Percentiles rank a stretch among this genome's conserved stretches.
These are phyloP conservation scores for Sminthurinus aureus DNA, from an alignment of 2,888 invertebrate genomes.

Conservation along the genomic window DNA sequence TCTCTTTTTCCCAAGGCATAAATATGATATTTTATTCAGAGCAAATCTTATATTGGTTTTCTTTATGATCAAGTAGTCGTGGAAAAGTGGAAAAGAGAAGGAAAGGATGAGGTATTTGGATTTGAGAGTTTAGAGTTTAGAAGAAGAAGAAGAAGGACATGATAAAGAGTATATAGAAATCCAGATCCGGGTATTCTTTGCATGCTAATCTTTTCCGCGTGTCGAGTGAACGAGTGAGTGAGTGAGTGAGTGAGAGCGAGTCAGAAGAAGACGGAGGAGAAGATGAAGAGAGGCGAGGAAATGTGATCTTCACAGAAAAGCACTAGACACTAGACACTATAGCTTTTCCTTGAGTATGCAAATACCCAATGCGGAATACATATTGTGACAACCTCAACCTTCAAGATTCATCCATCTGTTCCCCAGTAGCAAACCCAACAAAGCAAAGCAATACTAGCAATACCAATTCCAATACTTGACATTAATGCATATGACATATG, in stretches of 20 bases:
- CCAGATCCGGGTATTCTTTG: conserved; percentile 48
- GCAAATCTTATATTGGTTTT: conserved; percentile 52
- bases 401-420: conserved; percentile 51
- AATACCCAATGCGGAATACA: no score
- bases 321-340: conserved; percentile 22
- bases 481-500: conserved; percentile 59
- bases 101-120: conserved; percentile 32
- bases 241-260: no score
- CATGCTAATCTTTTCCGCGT: conserved; percentile 46
- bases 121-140: no score
- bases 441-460: no score
- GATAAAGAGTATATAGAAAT: conserved; percentile 49
- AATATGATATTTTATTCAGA: conserved; percentile 50
- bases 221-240: conserved; percentile 37
- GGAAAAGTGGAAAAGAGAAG: conserved; percentile 7
- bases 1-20: conserved; percentile 51
- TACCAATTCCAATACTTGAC: conserved; percentile 52
- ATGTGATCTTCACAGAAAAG: conserved; percentile 47
- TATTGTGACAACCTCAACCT: conserved; percentile 43
- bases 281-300: conserved; percentile 39
- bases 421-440: conserved; percentile 3
- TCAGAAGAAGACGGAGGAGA: conserved; percentile 20
- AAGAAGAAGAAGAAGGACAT: conserved; percentile 36
- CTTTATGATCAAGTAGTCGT: not conserved
- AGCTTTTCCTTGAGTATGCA: no score